A percentile compares a stretch with the other conserved stretches of the same genome.
These are phyloP conservation scores for Calonectris borealis DNA, from an alignment of 2,113 vertebrate species.

Conservation along the genomic window DNA sequence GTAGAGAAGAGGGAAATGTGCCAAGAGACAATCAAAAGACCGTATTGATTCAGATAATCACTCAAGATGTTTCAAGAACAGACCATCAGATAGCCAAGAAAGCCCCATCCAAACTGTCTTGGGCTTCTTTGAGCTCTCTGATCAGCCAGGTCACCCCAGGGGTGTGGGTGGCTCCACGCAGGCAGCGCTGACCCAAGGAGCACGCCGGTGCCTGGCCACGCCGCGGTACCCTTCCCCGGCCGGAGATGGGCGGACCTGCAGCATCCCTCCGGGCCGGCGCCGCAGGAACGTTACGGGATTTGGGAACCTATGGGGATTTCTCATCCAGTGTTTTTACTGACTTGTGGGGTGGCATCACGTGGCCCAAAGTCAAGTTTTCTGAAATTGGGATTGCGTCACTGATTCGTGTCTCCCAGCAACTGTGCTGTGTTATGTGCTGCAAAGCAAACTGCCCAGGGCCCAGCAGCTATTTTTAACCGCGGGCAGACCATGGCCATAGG, in stretches of 20 bases:
- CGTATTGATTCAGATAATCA: not conserved
- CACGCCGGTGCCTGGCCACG: not conserved
- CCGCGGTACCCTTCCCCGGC: not conserved
- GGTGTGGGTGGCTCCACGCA: not conserved
- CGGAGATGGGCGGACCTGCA: rapidly evolving
- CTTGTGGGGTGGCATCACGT: not conserved
- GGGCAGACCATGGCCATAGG: not conserved
- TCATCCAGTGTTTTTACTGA: not conserved
- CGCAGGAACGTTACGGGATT: rapidly evolving
- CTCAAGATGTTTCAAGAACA: not conserved
- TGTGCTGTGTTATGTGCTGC: not conserved
- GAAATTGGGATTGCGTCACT: not conserved
- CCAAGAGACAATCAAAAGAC: not conserved
- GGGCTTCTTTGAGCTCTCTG: not conserved
- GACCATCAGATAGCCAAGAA: not conserved
- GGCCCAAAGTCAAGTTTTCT: not conserved
- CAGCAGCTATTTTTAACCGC: not conserved
- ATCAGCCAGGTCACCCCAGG: not conserved
- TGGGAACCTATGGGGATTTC: not conserved
- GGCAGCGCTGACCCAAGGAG: not conserved
- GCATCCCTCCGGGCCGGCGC: not conserved
- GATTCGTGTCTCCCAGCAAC: not conserved
- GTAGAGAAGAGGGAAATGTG: not conserved
- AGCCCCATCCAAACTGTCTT: not conserved
- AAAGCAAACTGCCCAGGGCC: not conserved